These are phyloP conservation scores for Ciconia boyciana DNA, from an alignment of 2,113 vertebrate species.

Conservation along the genomic window DNA sequence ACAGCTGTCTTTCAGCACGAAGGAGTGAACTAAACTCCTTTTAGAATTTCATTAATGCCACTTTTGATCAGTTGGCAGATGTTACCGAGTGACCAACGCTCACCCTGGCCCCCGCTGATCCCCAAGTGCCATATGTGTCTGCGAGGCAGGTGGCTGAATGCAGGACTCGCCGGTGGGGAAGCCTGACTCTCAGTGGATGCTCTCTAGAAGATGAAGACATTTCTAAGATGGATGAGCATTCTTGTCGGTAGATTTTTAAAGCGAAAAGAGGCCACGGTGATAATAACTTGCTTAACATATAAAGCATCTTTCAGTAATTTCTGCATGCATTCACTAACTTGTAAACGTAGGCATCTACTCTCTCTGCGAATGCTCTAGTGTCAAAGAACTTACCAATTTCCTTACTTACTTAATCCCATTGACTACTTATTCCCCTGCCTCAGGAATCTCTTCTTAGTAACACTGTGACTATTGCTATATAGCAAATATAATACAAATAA, in stretches of 20 bases:
- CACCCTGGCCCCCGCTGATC: not conserved
- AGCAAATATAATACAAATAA: not conserved
- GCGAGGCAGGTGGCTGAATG: not conserved
- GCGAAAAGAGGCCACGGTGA: not conserved
- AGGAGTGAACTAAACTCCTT: not conserved
- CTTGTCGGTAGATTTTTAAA: not conserved
- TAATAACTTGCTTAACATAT: not conserved
- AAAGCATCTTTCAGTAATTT: not conserved
- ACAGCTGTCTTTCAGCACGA: not conserved
- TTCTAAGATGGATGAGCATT: not conserved
- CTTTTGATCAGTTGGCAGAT: not conserved
- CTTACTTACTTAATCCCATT: not conserved
- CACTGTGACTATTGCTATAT: not conserved
- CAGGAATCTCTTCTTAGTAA: not conserved
- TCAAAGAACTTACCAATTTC: not conserved
- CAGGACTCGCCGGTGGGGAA: not conserved
- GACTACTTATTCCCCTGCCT: not conserved
- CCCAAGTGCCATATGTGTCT: not conserved
- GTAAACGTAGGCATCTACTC: not conserved
- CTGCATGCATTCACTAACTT: not conserved
- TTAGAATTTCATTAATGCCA: conserved; percentile 17
- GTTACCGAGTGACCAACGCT: not conserved
- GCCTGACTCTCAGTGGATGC: rapidly evolving
- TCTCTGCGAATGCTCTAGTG: not conserved
- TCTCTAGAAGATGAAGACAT: not conserved